Conservation (phyloP, 2,888 invertebrate species). For the Scelioninae gen. 1 region DNA sequence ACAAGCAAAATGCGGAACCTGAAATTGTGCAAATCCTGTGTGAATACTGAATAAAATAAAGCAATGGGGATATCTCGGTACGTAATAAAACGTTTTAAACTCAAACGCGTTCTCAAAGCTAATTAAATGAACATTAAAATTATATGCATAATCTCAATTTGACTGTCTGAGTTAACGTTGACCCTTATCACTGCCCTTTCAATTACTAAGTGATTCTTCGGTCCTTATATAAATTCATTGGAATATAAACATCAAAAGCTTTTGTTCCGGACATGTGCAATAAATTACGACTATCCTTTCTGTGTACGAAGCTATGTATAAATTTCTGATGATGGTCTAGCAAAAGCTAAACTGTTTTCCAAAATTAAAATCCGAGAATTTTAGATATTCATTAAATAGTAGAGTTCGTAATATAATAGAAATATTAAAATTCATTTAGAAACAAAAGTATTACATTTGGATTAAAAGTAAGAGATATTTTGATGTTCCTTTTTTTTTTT, state of each 20-base stretch:
- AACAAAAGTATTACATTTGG: no score
- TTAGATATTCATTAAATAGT: neutral
- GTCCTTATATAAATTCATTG: conserved; percentile 18
- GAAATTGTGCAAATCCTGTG: conserved; percentile 12
- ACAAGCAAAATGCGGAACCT: no score
- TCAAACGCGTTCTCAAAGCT: conserved; percentile 27
- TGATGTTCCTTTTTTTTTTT: no score
- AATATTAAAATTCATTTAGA: neutral
- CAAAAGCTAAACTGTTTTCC: conserved; percentile 15
- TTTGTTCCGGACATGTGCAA: conserved; percentile 12
- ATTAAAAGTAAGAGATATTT: no score
- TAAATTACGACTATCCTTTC: conserved; percentile 12
- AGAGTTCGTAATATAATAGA: neutral
- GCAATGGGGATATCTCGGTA: conserved; percentile 2
- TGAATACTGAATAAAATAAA: conserved; percentile 31
- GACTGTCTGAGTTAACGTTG: conserved; percentile 21
- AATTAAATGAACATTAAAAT: conserved; percentile 43
- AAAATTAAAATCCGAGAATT: neutral
- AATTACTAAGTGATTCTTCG: conserved; percentile 37
- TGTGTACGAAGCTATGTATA: conserved; percentile 5
- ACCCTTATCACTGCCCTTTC: conserved; percentile 40
- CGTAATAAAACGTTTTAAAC: conserved; percentile 28
- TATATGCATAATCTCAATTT: conserved; percentile 39
- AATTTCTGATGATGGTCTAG: conserved; percentile 15
- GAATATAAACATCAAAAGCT: conserved; percentile 8